These are phyloP conservation scores for Cyanoderma ruficeps DNA, from an alignment of 2,113 vertebrate genomes.

Conservation along the genomic window DNA sequence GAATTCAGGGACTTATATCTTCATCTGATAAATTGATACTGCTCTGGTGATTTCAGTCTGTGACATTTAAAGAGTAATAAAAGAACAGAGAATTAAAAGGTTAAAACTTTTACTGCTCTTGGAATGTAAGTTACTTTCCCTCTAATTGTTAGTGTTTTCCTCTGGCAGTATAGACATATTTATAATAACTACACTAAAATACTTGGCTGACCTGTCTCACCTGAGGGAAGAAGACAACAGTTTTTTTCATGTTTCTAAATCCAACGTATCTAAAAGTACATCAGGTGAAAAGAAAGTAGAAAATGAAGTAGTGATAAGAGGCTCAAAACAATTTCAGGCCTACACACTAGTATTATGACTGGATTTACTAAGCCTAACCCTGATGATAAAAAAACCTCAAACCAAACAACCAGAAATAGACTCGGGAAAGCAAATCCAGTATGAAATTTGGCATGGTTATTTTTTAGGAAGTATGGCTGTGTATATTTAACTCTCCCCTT, in stretches of 20 bases:
- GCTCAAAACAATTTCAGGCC: slow-evolving; percentile 1
- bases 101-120: not conserved
- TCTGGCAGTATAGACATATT: not conserved
- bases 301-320: not conserved
- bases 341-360: not conserved
- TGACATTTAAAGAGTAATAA: not conserved
- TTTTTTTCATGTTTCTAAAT: not conserved
- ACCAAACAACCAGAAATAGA: not conserved
- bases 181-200: not conserved
- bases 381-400: not conserved
- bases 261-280: not conserved
- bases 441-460: not conserved
- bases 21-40: not conserved
- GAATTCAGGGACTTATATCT: not conserved
- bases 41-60: not conserved
- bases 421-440: not conserved
- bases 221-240: not conserved
- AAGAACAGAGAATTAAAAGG: not conserved
- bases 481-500: not conserved
- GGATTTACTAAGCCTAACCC: not conserved
- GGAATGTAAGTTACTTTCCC: not conserved
- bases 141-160: not conserved
- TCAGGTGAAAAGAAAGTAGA: not conserved
- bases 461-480: not conserved
- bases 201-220: not conserved